These are phyloP conservation scores for Tupaia tana DNA, from an alignment of 2,113 vertebrate species.

Conservation along the genomic window DNA sequence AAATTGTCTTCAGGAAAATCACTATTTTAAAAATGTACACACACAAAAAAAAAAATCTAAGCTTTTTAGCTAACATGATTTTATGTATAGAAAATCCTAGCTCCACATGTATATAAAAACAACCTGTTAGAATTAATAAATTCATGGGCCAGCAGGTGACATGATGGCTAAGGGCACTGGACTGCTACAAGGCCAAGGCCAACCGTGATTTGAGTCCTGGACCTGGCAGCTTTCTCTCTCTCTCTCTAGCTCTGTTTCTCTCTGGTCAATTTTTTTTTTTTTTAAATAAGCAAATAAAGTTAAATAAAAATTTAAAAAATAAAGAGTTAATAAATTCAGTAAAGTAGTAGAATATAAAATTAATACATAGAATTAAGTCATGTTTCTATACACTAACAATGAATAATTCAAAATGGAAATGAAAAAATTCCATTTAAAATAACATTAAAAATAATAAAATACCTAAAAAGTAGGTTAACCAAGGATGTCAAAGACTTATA, in stretches of 20 bases:
- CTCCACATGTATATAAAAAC: background rate
- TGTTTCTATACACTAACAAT: background rate
- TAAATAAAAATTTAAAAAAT: too few relatives aligned
- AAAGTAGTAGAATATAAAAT: slow-evolving; percentile 11
- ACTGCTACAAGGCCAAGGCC: too few relatives aligned
- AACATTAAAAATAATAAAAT: background rate
- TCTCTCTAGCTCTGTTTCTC: too few relatives aligned
- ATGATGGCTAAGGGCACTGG: too few relatives aligned
- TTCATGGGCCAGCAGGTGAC: background rate
- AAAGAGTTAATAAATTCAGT: background rate
- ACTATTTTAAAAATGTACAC: background rate
- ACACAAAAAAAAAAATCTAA: slow-evolving; percentile 19
- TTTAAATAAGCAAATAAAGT: too few relatives aligned
- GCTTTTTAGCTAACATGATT: background rate
- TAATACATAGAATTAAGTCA: background rate
- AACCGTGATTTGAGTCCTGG: too few relatives aligned
- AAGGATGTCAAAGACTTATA: background rate
- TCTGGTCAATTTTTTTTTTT: too few relatives aligned
- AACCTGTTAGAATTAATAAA: background rate
- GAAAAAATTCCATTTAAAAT: background rate
- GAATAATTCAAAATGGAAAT: background rate
- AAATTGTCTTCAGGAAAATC: slow-evolving; percentile 48
- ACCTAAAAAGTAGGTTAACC: background rate
- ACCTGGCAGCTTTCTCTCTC: too few relatives aligned
- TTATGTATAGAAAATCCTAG: background rate